Evolutionary conservation across 2,113 vertebrate species (phyloP).

Genomic region (Limnothrissa miodon): DNA sequence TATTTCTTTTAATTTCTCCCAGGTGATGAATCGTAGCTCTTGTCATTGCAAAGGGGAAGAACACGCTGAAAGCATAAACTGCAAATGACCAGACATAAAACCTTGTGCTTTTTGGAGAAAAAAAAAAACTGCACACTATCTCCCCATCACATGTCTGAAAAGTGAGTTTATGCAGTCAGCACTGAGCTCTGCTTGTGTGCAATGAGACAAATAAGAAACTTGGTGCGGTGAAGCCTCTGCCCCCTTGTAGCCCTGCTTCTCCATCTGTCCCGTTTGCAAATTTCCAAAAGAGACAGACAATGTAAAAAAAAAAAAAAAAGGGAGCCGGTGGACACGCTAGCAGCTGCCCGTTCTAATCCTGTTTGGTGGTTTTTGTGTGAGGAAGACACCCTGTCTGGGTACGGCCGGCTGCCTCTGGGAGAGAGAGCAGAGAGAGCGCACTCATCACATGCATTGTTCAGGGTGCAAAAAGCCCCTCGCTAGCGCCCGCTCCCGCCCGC

Average conservation of each 20-base stretch:
- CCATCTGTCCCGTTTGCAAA: conserved; percentile 67
- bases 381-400: conserved; percentile 51
- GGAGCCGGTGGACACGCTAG: conserved; percentile 59
- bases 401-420: conserved; percentile 41
- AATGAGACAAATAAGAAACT: background rate
- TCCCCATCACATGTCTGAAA: background rate
- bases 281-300: conserved; percentile 58
- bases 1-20: background rate
- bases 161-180: background rate
- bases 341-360: conserved; percentile 73
- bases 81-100: background rate
- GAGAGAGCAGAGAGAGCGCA: conserved; percentile 42
- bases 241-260: conserved; percentile 60
- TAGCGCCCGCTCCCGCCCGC: background rate
- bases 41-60: background rate
- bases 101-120: background rate
- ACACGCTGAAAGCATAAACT: background rate
- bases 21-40: background rate
- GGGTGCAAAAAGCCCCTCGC: conserved; percentile 6
- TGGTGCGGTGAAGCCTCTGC: conserved; percentile 54
- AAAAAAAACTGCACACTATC: background rate
- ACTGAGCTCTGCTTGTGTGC: background rate
- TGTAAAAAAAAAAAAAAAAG: conserved; percentile 59
- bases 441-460: conserved; percentile 52
- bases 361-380: conserved; percentile 53